Base-by-base conservation (phyloP, 2,797 vertebrate genomes). In the Oryzias dopingdopingensis region DNA sequence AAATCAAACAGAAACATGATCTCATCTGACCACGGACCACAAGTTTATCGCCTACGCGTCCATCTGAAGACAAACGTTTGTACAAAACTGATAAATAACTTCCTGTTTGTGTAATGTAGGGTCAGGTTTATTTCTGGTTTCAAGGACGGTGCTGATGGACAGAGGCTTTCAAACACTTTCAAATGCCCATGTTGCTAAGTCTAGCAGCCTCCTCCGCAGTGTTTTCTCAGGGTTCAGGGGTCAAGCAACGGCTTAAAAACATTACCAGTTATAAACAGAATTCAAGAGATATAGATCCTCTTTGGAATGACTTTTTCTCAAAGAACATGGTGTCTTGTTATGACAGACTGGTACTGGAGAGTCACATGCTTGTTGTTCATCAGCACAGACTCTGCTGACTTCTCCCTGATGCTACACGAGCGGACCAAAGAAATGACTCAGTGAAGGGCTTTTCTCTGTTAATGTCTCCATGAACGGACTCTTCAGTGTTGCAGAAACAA, bases 371-470 rank as follows among this genome's bases (percentile, higher is more conserved):
- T 59, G 59, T 77, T 72, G 62, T 67, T 83, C 77, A 77, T 70
- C 76, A 59, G 41, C 75, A 42, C 40, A 59, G 61, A 76, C 64
- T 76, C 67, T 72, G 77, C 83, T 77, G 77, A 79, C 81, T 82
- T 61, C 70, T 85, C 69, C 65, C 53, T 65, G 65, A 74, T 78
- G 47, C 67, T 47, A 43, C 60, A 56, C 7, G 13, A 52, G 58
- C 18, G 32, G 50, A 49, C 67, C 44, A 60, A 51, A 73, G 64
- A 52, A 54, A 17, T 75, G 70, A 80, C 67, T 83, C 81, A 87
- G 12, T 62, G 58, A 50, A 61, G 56, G 46, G 41, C 7, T 15
- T 37, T 24, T 62, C 47, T 50, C 16, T 18, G 49, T 6, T 67
- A 63, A 47, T 37, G 72, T 66, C 63, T 53, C 15, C 13, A 15